These are phyloP conservation scores for Oplegnathus fasciatus DNA, from an alignment of 2,113 vertebrate genomes.

Conservation along the genomic window DNA sequence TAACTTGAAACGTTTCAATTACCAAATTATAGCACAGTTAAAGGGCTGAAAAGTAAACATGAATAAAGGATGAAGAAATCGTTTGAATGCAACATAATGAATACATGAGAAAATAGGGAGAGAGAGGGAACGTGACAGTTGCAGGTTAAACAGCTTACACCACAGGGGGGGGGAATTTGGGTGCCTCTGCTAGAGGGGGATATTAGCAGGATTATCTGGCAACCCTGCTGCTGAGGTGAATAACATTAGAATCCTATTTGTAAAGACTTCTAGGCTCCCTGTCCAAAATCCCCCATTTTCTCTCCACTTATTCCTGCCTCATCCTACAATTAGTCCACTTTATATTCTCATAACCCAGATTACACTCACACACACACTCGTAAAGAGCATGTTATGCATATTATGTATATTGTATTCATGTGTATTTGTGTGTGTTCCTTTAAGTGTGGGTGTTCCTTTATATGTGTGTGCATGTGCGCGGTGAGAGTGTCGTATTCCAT, in stretches of 20 bases:
- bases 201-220: constrained; percentile 81
- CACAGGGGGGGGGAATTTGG: constrained; percentile 68
- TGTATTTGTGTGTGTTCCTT: constrained; percentile 17
- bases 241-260: constrained; percentile 76
- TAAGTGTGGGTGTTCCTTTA: neutral
- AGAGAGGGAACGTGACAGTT: constrained; percentile 30
- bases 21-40: neutral
- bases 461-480: neutral
- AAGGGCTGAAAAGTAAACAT: constrained; percentile 12
- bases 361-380: neutral
- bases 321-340: constrained; percentile 60
- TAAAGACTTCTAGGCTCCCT: constrained; percentile 53
- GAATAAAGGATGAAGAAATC: constrained; percentile 14
- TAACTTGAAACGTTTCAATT: constrained; percentile 25
- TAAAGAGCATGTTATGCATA: constrained; percentile 9
- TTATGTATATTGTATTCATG: constrained; percentile 11
- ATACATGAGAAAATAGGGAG: neutral
- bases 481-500: constrained; percentile 39
- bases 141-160: constrained; percentile 78
- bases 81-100: constrained; percentile 33
- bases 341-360: constrained; percentile 50
- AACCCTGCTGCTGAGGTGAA: constrained; percentile 75
- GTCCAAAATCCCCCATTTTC: constrained; percentile 49
- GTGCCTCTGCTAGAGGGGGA: constrained; percentile 64
- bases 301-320: constrained; percentile 26